Evolutionary conservation across 2,797 vertebrate genomes (phyloP).

Genomic region (Spatula versicolor): DNA sequence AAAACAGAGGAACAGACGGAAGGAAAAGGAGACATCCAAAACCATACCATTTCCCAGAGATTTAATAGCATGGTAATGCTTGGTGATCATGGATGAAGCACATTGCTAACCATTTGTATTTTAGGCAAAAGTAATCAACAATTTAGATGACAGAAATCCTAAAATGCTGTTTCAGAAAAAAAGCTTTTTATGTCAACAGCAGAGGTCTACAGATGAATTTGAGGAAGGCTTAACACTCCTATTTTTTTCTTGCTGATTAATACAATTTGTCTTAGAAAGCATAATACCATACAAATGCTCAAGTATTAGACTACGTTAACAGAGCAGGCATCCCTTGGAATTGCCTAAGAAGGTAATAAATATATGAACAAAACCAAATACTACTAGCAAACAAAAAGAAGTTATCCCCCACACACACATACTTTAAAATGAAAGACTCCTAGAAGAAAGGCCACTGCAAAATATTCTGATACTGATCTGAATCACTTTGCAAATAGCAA

Average conservation of each 20-base stretch:
- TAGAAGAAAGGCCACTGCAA: background rate
- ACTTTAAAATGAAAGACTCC: background rate
- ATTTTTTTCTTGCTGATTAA: background rate
- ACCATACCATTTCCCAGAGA: background rate
- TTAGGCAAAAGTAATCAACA: background rate
- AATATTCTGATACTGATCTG: background rate
- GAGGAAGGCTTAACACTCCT: background rate
- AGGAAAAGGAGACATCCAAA: background rate
- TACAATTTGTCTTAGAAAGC: background rate
- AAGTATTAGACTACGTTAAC: background rate
- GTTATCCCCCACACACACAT: background rate
- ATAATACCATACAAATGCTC: background rate
- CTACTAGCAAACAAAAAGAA: background rate
- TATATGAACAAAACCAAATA: background rate
- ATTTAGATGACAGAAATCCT: background rate
- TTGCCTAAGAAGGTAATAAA: background rate
- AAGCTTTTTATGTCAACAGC: background rate
- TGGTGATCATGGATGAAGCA: background rate
- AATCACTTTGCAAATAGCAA: background rate
- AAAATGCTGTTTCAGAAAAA: background rate
- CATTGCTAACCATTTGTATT: background rate
- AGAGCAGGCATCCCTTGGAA: background rate
- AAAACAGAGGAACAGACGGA: background rate
- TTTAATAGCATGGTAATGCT: background rate
- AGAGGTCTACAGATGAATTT: background rate